Base-by-base conservation (phyloP, 1,140 invertebrate species). In the Panulirus ornatus region DNA sequence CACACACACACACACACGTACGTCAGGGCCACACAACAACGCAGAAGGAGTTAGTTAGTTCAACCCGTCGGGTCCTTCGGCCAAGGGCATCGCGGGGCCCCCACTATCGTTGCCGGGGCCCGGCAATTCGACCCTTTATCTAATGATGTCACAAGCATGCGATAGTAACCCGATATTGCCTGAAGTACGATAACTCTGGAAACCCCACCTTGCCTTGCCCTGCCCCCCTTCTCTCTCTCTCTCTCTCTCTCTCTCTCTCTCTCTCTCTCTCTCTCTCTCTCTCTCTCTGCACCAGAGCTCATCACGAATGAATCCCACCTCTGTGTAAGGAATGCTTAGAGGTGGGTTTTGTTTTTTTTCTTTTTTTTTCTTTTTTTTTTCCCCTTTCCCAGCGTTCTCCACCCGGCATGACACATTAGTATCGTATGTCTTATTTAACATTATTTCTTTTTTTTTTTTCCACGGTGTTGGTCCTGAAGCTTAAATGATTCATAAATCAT, bases 101-200 rank as follows among this genome's bases (percentile, higher is more conserved):
- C 58, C 22, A 66, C 58, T 66, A 66, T 66, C n/a, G 58, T 27
- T 30, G 44, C n/a, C 0, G 30, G 19, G 22, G 70, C 3, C 38
- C 42, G 27, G 63, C 81, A 34, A 84, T 84, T 27, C 47, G 81
- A 84, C 16, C 70, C 81, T 54, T 47, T 84, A 84, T 84, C 81
- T 70, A 70, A 70, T 84, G 81, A 84, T 84, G 81, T 84, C 58
- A 70, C 70, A 34, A 66, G 78, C n/a, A 44, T 30, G 40, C 11
- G 81, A 84, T 34, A 70, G 81, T 66, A 84, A 84, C 81, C 79
- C 27, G 58, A 84, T 30, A 0, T 40, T 27, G 9, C 54, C 63
- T 36, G 36, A 70, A n/a, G 34, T 3, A 22, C 38, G 58, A 84
- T 84, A 84, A 84, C 81, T 70, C 38, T 22, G 11, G 42, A 27